Evolutionary conservation across 1,140 invertebrate species (phyloP), one percentile per base, ranked within the genome.

Genomic region (Lasaia peninsularis): DNA sequence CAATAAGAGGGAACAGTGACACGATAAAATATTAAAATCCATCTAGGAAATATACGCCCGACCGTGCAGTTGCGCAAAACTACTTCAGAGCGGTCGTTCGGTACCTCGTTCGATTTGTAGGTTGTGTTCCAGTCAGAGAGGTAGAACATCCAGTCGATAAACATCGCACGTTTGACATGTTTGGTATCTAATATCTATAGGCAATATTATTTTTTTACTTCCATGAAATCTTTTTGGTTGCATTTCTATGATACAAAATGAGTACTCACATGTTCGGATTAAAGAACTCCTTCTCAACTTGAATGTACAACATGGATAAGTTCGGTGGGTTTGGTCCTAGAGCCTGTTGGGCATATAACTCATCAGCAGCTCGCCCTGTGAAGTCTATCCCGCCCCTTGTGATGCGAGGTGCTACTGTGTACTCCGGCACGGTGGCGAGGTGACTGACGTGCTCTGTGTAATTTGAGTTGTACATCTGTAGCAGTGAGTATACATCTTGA

Each of bases 331-430:
- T 35, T 0, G 82, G 77, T 2, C 82, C 82, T 0, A 86, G 20
- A 0, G 81, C 55, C 1, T 62, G 58, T 0, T 75, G 56, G 0
- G 78, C 66, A 28, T 81, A 86, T 1, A 71, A 12, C 10, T 71
- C 68, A 12, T 80, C 71, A 10, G 80, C 78, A 0, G 34, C 31
- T 53, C 62, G 74, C 12, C 79, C 69, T 0, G 82, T 86, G 40
- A 75, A 86, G 33, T 86, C 82, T 21, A 86, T 78, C 0, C 80
- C 78, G 1, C 57, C 58, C 2, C 58, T 57, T 2, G 72, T 74
- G 0, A 77, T 32, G 0, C 69, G 32, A 5, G 82, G 82, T 10
- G 56, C 49, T 0, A 75, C 73, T 0, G 53, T 28, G 60, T 83
- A 86, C 33, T 77, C 71, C 2, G 80, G 81, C 1, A 72, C 33